Conservation (phyloP, 1,140 invertebrate genomes). For the Drosophila pseudoananassae region DNA sequence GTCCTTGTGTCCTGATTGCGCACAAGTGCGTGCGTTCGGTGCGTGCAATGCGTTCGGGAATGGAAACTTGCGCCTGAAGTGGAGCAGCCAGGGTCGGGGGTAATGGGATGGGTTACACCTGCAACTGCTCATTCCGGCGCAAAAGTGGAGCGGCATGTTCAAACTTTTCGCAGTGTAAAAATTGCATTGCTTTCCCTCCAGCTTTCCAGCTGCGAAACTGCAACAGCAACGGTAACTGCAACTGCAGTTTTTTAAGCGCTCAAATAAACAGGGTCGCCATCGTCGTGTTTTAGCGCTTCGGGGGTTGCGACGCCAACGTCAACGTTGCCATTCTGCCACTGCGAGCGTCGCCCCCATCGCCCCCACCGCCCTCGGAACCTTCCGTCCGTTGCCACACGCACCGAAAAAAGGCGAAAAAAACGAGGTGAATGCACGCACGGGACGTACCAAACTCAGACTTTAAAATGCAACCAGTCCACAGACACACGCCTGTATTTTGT, state of each 20-base stretch:
- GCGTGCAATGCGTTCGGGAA: slow-evolving; percentile 43
- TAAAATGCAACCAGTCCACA: slow-evolving; percentile 75
- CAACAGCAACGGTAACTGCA: slow-evolving; percentile 21
- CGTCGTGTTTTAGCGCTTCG: slow-evolving; percentile 50
- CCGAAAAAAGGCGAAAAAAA: slow-evolving; percentile 69
- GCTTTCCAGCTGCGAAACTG: slow-evolving; percentile 14
- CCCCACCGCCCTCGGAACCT: slow-evolving; percentile 6
- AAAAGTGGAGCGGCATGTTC: slow-evolving; percentile 78
- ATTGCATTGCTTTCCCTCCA: slow-evolving; percentile 63
- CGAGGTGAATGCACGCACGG: slow-evolving; percentile 79
- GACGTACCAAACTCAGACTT: slow-evolving; percentile 80
- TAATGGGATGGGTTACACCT: slow-evolving; percentile 2
- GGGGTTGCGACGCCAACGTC: slow-evolving; percentile 58
- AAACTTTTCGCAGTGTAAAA: slow-evolving; percentile 77
- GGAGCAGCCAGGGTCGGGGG: slow-evolving; percentile 21
- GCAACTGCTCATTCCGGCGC: slow-evolving; percentile 66
- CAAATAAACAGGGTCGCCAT: slow-evolving; percentile 76
- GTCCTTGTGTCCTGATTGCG: slow-evolving; percentile 61
- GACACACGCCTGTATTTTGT: slow-evolving; percentile 59
- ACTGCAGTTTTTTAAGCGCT: slow-evolving; percentile 69
- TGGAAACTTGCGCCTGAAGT: slow-evolving; percentile 48
- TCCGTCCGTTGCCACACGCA: slow-evolving; percentile 61
- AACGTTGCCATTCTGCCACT: slow-evolving; percentile 30
- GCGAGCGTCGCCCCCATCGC: not conserved
- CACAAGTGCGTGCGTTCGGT: slow-evolving; percentile 73